Conservation (phyloP, 35 echinoderm and acorn worm species). For the Ophiothrix spiculata region DNA sequence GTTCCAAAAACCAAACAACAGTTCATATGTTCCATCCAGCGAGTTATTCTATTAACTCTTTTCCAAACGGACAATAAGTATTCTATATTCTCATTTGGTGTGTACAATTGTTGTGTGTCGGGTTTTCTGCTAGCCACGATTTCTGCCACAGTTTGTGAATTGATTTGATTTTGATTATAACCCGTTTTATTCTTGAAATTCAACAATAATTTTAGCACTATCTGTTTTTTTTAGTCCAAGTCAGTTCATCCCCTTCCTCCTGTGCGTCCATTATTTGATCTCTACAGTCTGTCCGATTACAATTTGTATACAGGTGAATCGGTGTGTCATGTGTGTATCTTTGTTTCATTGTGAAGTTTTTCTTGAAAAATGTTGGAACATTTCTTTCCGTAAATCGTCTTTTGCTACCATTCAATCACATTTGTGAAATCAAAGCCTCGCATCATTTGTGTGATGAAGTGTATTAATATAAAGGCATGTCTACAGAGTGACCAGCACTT, state of each 20-base stretch:
- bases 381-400: no score
- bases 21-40: no score
- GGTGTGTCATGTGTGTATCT: neutral
- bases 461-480: no score
- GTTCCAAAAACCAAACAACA: no score
- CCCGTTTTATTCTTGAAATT: neutral
- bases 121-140: neutral
- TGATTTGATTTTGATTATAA: neutral
- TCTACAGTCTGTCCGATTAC: neutral
- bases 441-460: no score
- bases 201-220: neutral
- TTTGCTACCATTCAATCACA: no score
- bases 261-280: neutral
- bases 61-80: no score
- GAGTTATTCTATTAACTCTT: no score
- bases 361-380: no score
- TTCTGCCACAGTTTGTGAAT: conserved; percentile 11
- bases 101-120: conserved; percentile 7
- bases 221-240: neutral
- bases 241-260: neutral
- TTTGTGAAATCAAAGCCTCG: no score
- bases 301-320: neutral
- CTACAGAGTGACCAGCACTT: no score
- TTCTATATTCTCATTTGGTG: neutral
- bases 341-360: no score